A percentile compares a stretch with the other conserved stretches of the same genome.
Evolutionary conservation across 2,888 invertebrate species (phyloP).

Genomic region (Anorthoa munda): DNA sequence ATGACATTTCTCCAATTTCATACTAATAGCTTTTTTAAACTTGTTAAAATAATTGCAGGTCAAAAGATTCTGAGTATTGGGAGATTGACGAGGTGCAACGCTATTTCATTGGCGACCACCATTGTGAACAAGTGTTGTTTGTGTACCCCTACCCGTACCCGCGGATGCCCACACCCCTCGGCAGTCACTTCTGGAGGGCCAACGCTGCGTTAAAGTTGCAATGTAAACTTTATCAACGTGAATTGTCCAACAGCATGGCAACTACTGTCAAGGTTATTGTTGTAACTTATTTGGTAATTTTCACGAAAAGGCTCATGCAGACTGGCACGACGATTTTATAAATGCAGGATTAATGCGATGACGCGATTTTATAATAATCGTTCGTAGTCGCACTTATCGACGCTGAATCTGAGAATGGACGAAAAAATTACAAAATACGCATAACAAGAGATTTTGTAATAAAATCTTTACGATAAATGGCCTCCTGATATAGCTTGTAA

Average conservation of each 20-base stretch:
- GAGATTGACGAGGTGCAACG: constrained; percentile 84
- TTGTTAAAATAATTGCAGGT: constrained; percentile 67
- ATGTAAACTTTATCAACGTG: constrained; percentile 74
- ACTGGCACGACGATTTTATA: too few relatives aligned
- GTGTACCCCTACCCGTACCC: constrained; percentile 84
- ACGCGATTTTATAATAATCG: background rate
- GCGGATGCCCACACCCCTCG: constrained; percentile 76
- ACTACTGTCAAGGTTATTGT: constrained; percentile 77
- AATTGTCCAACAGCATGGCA: constrained; percentile 77
- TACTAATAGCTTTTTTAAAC: background rate
- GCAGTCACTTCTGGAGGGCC: constrained; percentile 78
- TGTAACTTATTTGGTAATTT: background rate
- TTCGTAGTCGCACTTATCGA: background rate
- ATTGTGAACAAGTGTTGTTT: constrained; percentile 83
- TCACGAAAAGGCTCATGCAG: background rate
- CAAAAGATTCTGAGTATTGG: constrained; percentile 81
- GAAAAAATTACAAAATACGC: background rate
- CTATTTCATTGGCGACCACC: constrained; percentile 78
- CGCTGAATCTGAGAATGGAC: background rate
- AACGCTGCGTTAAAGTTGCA: constrained; percentile 79
- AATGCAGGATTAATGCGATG: background rate
- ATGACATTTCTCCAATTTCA: too few relatives aligned
- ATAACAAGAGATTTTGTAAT: too few relatives aligned
- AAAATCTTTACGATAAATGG: too few relatives aligned
- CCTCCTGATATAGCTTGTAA: background rate